Evolutionary conservation across 1,140 invertebrate genomes (phyloP), one percentile per base, ranked within the genome.

Genomic region (Tetramorium parvispinum): DNA sequence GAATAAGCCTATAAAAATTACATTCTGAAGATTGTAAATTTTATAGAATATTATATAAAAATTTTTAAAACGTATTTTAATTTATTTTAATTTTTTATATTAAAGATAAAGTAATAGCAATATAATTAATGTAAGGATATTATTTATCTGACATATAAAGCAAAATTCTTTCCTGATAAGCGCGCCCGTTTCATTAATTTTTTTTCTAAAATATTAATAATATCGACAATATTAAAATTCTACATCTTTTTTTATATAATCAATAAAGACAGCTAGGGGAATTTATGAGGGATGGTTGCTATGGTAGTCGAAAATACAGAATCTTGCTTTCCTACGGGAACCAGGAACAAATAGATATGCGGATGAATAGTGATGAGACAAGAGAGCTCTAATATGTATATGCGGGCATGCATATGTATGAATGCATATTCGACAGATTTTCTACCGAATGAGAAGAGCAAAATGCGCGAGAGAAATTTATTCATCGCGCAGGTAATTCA

Each of bases 341-440:
- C 86, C 85, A 49, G 77, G 77, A 81, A 85, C 43, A 87, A 87
- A 89, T 89, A 89, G 57, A 70, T 81, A 63, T 78, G 66, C 76
- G 57, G 66, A 91, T 90, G 89, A 91, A 91, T 91, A 91, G 61
- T 86, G 88, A 90, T 91, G 89, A 91, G 89, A 91, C 88, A 75
- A 79, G 81, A 90, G 89, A 81, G 65, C 71, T 86, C 88, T 91
- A 91, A 91, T 91, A 90, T 88, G 89, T 90, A 91, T 90, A 90
- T 85, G 82, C 82, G 37, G 32, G 49, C 78, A 88, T 91, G 89
- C 89, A 91, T 91, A 91, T 91, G 89, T 85, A 91, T 91, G 89
- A 90, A 90, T 77, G 89, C 76, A 90, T 90, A 91, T 90, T 88
- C 77, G 88, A 66, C 83, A 86, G 82, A 91, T 91, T 91, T 91